Conservation (phyloP, 1,140 invertebrate species). For the Rhizoglyphus robini region DNA sequence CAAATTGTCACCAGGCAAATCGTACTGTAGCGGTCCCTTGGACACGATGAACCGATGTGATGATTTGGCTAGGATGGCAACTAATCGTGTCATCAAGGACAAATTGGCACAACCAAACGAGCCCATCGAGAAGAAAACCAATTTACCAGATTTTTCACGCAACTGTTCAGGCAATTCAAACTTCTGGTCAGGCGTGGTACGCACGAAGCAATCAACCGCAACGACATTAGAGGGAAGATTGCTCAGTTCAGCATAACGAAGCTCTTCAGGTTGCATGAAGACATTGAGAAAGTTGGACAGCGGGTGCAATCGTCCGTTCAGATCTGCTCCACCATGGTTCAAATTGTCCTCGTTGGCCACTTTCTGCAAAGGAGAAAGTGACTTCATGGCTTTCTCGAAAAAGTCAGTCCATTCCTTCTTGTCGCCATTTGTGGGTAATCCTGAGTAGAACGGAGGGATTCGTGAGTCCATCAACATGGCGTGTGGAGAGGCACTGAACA, state of each 20-base stretch:
- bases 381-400: not conserved
- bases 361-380: not conserved
- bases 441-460: conserved; percentile 12
- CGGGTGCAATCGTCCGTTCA: not conserved
- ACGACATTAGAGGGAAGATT: not conserved
- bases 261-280: conserved; percentile 11
- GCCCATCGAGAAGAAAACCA: conserved; percentile 20
- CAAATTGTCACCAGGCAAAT: conserved; percentile 17
- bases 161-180: conserved; percentile 15
- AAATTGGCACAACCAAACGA: conserved; percentile 15
- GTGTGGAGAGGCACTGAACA: conserved; percentile 15
- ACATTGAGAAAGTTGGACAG: conserved; percentile 16
- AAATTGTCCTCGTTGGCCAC: not conserved
- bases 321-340: not conserved
- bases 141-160: conserved; percentile 7
- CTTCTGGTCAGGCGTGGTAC: not conserved
- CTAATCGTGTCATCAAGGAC: conserved; percentile 6
- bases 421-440: conserved; percentile 1
- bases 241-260: conserved; percentile 2
- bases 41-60: conserved; percentile 18
- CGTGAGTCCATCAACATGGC: not conserved
- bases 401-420: not conserved
- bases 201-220: not conserved
- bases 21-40: conserved; percentile 2
- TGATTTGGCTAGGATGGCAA: not conserved